Evolutionary conservation across 2,113 vertebrate species (phyloP).

Genomic region (Lasiurus cinereus): DNA sequence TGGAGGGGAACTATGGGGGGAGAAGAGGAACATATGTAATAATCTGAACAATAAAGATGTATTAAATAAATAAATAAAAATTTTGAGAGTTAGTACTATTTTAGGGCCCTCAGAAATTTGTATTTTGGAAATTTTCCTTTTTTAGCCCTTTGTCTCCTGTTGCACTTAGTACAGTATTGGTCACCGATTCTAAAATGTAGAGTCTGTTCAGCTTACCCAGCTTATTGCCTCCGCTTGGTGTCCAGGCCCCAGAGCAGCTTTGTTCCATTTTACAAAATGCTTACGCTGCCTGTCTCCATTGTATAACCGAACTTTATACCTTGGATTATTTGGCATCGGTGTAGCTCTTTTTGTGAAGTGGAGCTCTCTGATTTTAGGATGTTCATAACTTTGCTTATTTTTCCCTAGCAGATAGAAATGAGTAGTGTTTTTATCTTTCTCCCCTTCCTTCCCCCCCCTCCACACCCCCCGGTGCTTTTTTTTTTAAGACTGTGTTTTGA

Average conservation of each 20-base stretch:
- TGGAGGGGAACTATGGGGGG: too few relatives aligned
- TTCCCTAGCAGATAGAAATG: neutral
- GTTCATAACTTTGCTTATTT: neutral
- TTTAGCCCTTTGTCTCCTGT: neutral
- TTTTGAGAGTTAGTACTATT: neutral
- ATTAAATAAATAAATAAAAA: neutral
- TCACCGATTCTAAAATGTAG: neutral
- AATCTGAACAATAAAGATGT: too few relatives aligned
- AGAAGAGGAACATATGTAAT: too few relatives aligned
- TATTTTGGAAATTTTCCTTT: neutral
- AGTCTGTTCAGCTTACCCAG: neutral
- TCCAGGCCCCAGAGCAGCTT: neutral
- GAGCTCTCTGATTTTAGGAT: neutral
- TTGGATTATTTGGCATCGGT: neutral
- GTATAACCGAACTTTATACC: neutral
- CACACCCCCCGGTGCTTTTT: too few relatives aligned
- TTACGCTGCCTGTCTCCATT: neutral
- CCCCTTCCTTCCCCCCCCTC: too few relatives aligned
- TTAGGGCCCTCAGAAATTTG: constrained; percentile 9
- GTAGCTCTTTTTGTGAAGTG: neutral
- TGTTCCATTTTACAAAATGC: neutral
- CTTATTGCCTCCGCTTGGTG: neutral
- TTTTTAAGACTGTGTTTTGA: constrained; percentile 33
- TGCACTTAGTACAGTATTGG: neutral
- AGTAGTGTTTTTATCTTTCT: neutral